Evolutionary conservation across 2,113 vertebrate genomes (phyloP).

Genomic region (Hemibagrus wyckioides): DNA sequence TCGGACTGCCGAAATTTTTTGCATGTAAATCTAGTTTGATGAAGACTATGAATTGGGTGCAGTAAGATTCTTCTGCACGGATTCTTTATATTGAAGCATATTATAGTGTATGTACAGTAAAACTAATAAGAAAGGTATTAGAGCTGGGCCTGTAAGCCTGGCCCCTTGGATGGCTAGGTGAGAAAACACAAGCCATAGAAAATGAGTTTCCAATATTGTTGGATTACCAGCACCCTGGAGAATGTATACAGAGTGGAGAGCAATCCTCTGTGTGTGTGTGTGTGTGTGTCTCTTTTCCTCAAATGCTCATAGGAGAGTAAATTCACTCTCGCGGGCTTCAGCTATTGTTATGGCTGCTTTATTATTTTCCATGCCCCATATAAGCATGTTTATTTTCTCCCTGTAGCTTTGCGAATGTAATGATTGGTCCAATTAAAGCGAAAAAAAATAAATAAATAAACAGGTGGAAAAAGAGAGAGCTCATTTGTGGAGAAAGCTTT

Average conservation of each 20-base stretch:
- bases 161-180: neutral
- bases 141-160: neutral
- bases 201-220: conserved; percentile 18
- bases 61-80: neutral
- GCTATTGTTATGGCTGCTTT: conserved; percentile 22
- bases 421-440: neutral
- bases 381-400: conserved; percentile 11
- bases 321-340: neutral
- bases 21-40: neutral
- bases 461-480: neutral
- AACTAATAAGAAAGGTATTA: conserved; percentile 8
- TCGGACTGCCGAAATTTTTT: neutral
- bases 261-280: neutral
- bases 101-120: neutral
- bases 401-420: neutral
- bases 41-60: neutral
- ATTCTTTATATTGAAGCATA: neutral
- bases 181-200: neutral
- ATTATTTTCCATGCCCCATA: conserved; percentile 24
- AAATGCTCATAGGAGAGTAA: neutral
- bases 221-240: neutral
- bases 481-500: neutral
- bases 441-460: neutral
- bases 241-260: conserved; percentile 18
- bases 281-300: neutral